These are phyloP conservation scores for Congeria kusceri DNA, from an alignment of 2,888 invertebrate genomes.

Conservation along the genomic window DNA sequence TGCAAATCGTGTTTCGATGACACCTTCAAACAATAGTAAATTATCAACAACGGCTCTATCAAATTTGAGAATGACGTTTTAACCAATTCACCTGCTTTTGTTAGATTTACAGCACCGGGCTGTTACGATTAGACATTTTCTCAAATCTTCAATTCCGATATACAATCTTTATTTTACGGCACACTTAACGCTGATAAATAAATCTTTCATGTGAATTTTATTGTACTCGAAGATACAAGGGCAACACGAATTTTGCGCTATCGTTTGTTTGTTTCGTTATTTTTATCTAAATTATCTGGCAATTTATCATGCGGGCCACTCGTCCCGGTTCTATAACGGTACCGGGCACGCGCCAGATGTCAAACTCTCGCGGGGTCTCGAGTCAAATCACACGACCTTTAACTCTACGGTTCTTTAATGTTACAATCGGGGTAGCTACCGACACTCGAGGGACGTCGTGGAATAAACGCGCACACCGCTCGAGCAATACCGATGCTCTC, in stretches of 20 bases:
- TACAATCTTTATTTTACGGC: slow-evolving; percentile 39
- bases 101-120: slow-evolving; percentile 27
- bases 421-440: slow-evolving; percentile 35
- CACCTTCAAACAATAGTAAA: slow-evolving; percentile 33
- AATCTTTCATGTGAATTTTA: slow-evolving; percentile 44
- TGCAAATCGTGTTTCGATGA: slow-evolving; percentile 20
- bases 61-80: slow-evolving; percentile 23
- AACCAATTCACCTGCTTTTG: slow-evolving; percentile 44
- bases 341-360: slow-evolving; percentile 63
- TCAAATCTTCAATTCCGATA: slow-evolving; percentile 45
- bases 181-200: slow-evolving; percentile 47
- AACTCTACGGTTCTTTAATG: slow-evolving; percentile 30
- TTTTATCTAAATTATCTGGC: slow-evolving; percentile 45
- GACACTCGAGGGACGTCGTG: slow-evolving; percentile 32
- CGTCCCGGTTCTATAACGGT: slow-evolving; percentile 34
- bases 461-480: slow-evolving; percentile 3
- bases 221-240: slow-evolving; percentile 29
- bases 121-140: slow-evolving; percentile 47
- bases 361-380: slow-evolving; percentile 60
- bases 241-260: slow-evolving; percentile 34
- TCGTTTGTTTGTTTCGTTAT: slow-evolving; percentile 33
- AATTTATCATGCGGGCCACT: slow-evolving; percentile 40
- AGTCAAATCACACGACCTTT: slow-evolving; percentile 46
- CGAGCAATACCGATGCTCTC: slow-evolving; percentile 14
- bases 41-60: slow-evolving; percentile 16